Evolutionary conservation across 2,797 vertebrate genomes (phyloP).

Genomic region (Arvicola amphibius): DNA sequence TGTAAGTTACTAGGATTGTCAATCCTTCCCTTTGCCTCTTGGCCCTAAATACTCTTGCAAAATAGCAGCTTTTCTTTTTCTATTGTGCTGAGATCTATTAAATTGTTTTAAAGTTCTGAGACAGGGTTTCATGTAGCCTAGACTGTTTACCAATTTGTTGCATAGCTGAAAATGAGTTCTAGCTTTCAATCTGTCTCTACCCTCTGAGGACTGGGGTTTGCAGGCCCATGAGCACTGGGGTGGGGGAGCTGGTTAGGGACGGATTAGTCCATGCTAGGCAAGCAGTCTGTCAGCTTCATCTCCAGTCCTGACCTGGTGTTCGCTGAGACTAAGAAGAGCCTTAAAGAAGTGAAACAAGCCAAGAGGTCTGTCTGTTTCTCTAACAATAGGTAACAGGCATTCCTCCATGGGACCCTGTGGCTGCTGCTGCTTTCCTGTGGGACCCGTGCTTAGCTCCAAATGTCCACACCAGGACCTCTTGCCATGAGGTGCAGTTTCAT

Average conservation of each 20-base stretch:
- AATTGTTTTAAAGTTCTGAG: background rate
- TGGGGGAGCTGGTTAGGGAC: background rate
- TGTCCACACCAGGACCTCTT: too few species aligned
- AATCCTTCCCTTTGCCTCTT: too few species aligned
- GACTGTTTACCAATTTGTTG: too few species aligned
- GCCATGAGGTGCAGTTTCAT: too few species aligned
- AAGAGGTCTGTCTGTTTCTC: background rate
- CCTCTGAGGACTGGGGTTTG: too few species aligned
- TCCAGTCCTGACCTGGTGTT: background rate
- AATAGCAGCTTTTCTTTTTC: background rate
- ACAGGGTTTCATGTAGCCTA: background rate
- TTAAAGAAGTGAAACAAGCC: conserved; percentile 79
- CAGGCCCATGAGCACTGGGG: too few species aligned
- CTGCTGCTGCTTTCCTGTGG: too few species aligned
- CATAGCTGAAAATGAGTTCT: background rate
- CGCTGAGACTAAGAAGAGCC: background rate
- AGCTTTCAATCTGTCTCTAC: background rate
- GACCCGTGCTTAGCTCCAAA: too few species aligned
- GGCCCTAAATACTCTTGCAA: background rate
- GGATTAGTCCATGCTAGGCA: too few species aligned
- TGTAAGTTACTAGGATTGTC: too few species aligned
- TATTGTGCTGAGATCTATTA: background rate
- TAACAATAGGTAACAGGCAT: too few species aligned
- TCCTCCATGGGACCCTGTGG: too few species aligned
- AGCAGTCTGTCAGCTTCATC: background rate